A percentile compares a stretch with the other conserved stretches of the same genome.
Evolutionary conservation across 2,888 invertebrate species (phyloP).

Genomic region (Antitype chi): DNA sequence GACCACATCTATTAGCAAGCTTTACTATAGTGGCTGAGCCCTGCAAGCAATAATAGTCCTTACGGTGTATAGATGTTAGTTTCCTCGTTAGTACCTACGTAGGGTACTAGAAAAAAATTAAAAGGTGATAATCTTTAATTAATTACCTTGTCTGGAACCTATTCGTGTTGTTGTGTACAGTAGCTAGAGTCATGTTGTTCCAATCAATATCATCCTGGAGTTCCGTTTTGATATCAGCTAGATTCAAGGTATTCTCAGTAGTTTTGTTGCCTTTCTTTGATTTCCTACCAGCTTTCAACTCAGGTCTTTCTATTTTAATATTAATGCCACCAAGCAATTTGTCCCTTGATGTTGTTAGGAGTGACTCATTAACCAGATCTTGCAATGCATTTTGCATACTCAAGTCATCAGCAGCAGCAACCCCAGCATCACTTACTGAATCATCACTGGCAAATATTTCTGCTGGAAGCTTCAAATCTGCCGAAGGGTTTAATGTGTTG

Average conservation of each 20-base stretch:
- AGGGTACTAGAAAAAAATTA: not conserved
- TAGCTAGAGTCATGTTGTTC: constrained; percentile 88
- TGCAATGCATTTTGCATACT: constrained; percentile 74
- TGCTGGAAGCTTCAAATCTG: constrained; percentile 86
- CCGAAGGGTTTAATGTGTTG: constrained; percentile 81
- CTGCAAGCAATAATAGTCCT: no score
- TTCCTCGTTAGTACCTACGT: not conserved
- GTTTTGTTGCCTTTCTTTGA: constrained; percentile 78
- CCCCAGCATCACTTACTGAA: constrained; percentile 84
- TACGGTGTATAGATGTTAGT: no score
- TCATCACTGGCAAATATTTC: constrained; percentile 90
- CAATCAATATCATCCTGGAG: constrained; percentile 87
- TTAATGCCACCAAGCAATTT: constrained; percentile 87
- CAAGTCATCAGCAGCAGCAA: constrained; percentile 77
- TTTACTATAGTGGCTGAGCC: no score
- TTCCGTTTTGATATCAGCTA: constrained; percentile 88
- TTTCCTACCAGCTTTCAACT: constrained; percentile 74
- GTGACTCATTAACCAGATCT: constrained; percentile 72
- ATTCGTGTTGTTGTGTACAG: constrained; percentile 84
- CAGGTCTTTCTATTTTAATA: constrained; percentile 83
- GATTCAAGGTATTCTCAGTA: constrained; percentile 72
- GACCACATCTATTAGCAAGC: no score
- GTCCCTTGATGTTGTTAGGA: constrained; percentile 77
- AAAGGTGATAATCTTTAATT: not conserved
- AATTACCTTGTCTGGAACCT: constrained; percentile 85